Conservation (phyloP, 2,888 invertebrate species). For the Polydrusus pterygomalis region DNA sequence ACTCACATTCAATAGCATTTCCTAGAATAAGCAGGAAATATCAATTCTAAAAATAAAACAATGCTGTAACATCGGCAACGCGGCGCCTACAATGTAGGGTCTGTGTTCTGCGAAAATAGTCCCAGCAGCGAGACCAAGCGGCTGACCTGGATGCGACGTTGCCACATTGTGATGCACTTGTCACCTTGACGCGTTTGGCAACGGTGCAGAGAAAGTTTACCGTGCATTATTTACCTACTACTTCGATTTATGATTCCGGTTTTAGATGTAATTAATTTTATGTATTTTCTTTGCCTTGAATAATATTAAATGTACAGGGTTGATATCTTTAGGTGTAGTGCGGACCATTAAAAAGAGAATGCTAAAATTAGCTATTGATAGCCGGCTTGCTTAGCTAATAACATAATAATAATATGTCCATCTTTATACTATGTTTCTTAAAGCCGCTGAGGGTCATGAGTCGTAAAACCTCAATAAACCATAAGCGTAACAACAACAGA, state of each 20-base stretch:
- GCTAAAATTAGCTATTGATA: too few relatives aligned
- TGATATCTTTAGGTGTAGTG: too few relatives aligned
- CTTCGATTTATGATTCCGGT: background rate
- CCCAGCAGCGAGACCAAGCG: constrained; percentile 11
- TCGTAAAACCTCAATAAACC: too few relatives aligned
- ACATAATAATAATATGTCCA: too few relatives aligned
- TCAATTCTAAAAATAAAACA: background rate
- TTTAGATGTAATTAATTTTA: background rate
- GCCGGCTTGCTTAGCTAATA: too few relatives aligned
- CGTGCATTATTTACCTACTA: too few relatives aligned
- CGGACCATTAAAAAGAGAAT: too few relatives aligned
- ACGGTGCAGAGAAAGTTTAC: constrained; percentile 1
- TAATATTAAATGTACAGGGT: too few relatives aligned
- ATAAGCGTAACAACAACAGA: too few relatives aligned
- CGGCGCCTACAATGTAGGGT: constrained; percentile 3
- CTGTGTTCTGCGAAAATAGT: background rate
- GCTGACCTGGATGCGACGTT: background rate
- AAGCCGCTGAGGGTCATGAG: too few relatives aligned
- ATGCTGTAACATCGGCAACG: constrained; percentile 1
- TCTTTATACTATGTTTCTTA: too few relatives aligned
- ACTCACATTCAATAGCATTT: background rate
- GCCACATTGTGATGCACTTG: constrained; percentile 1
- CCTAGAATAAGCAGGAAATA: background rate
- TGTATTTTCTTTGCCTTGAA: background rate
- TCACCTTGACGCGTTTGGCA: background rate